phyloP scores from a whole-genome alignment of 2,113 vertebrate species.

The Cheilinus undulatus region DNA sequence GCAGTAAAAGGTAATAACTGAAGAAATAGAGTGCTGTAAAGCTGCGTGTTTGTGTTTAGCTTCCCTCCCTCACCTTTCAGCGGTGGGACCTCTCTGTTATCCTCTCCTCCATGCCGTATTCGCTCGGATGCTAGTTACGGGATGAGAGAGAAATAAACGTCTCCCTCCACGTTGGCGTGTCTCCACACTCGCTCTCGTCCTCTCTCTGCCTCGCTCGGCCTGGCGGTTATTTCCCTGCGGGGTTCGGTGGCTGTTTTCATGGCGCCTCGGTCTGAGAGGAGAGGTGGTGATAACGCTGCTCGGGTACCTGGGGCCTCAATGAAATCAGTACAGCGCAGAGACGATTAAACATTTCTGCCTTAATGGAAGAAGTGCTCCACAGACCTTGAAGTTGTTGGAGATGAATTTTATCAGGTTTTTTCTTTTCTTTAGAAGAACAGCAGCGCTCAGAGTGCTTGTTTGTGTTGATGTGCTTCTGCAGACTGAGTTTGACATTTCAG shows the following conservation, averaged over 20 bases:
- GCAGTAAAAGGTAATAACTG: slow-evolving; percentile 2
- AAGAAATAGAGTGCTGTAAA: background rate
- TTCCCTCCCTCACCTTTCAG: slow-evolving; percentile 5
- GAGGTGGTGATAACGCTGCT: slow-evolving; percentile 21
- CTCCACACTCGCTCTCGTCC: background rate
- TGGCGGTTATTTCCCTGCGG: slow-evolving; percentile 26
- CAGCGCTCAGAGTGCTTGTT: background rate
- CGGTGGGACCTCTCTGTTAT: background rate
- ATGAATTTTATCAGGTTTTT: background rate
- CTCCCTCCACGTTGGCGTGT: background rate
- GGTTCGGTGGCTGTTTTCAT: slow-evolving; percentile 14
- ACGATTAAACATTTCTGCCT: slow-evolving; percentile 36
- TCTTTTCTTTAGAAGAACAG: background rate
- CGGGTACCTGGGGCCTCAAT: slow-evolving; percentile 35
- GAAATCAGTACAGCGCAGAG: slow-evolving; percentile 36
- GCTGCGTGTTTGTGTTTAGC: background rate
- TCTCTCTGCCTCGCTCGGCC: background rate
- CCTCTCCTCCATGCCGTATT: background rate
- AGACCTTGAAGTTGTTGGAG: slow-evolving; percentile 26
- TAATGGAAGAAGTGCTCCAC: slow-evolving; percentile 24
- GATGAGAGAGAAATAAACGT: slow-evolving; percentile 10
- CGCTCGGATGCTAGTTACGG: slow-evolving; percentile 8
- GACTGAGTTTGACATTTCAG: too few relatives aligned
- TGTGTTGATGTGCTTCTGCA: too few relatives aligned
- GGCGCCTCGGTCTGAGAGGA: background rate